These are phyloP conservation scores for Napeogenes sylphis DNA, from an alignment of 2,888 invertebrate species.

Conservation along the genomic window DNA sequence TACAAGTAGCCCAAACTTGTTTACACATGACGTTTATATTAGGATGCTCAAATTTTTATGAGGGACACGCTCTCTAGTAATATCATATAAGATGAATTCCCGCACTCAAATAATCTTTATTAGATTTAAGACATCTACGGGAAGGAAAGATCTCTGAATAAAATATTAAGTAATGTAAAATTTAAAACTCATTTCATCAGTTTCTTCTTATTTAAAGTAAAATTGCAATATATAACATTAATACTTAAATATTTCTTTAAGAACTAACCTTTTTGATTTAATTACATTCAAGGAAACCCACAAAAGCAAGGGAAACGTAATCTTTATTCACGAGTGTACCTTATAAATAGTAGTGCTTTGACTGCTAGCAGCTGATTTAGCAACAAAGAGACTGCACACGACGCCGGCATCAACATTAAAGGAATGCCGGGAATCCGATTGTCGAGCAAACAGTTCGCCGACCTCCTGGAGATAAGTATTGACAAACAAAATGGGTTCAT, in stretches of 20 bases:
- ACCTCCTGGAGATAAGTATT: conserved; percentile 29
- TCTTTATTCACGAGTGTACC: conserved; percentile 9
- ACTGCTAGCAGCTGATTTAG: conserved; percentile 24
- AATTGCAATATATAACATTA: not conserved
- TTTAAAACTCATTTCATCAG: too few species aligned
- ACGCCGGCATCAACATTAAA: conserved; percentile 24
- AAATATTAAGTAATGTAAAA: too few species aligned
- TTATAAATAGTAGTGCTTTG: conserved; percentile 20
- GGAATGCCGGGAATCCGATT: conserved; percentile 28
- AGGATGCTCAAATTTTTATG: conserved; percentile 26
- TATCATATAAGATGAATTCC: conserved; percentile 20
- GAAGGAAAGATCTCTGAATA: not conserved
- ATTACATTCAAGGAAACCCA: too few species aligned
- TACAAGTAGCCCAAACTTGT: conserved; percentile 7
- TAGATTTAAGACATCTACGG: conserved; percentile 14
- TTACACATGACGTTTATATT: conserved; percentile 27
- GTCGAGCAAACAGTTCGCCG: conserved; percentile 35
- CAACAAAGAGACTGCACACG: conserved; percentile 28
- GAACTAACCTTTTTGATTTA: not conserved
- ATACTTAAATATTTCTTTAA: not conserved
- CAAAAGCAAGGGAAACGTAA: not conserved
- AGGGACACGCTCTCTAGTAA: conserved; percentile 14
- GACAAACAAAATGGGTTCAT: conserved; percentile 30
- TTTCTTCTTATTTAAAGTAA: not conserved
- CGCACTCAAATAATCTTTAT: conserved; percentile 17